Evolutionary conservation across 2,797 vertebrate species (phyloP).

Genomic region (Corythornis leucogaster): DNA sequence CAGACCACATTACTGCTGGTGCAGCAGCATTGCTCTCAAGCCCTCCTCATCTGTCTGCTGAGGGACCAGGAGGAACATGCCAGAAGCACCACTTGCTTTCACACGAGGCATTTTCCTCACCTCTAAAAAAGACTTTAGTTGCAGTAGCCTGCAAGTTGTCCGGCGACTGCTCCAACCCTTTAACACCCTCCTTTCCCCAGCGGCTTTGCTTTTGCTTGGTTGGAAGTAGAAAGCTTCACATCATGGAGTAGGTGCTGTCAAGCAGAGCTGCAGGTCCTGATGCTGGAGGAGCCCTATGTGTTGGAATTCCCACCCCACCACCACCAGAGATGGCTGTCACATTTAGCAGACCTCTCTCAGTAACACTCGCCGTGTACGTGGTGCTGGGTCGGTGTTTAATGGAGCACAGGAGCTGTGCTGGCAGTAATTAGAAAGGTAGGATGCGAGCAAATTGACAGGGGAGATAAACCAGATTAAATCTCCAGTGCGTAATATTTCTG

Average conservation of each 20-base stretch:
- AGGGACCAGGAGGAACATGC: not conserved
- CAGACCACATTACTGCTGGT: not conserved
- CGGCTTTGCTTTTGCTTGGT: not conserved
- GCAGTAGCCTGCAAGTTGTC: not conserved
- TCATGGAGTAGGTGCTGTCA: not conserved
- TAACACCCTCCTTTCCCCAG: not conserved
- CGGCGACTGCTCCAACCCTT: not conserved
- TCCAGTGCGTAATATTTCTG: not conserved
- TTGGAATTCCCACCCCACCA: not conserved
- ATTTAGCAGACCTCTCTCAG: not conserved
- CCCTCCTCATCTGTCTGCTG: not conserved
- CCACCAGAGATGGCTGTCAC: not conserved
- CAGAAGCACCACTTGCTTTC: not conserved
- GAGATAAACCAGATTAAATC: slow-evolving; percentile 10
- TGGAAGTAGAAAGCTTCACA: not conserved
- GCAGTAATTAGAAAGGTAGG: slow-evolving; percentile 17
- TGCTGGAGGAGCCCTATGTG: not conserved
- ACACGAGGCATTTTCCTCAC: not conserved
- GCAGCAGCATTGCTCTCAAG: not conserved
- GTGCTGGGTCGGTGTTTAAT: not conserved
- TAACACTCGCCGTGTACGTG: not conserved
- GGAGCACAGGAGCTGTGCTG: not conserved
- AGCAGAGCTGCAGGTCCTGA: not conserved
- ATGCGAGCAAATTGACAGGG: not conserved
- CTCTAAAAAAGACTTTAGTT: not conserved